phyloP scores from a whole-genome alignment of 2,113 vertebrate genomes.

The Tinamus guttatus region DNA sequence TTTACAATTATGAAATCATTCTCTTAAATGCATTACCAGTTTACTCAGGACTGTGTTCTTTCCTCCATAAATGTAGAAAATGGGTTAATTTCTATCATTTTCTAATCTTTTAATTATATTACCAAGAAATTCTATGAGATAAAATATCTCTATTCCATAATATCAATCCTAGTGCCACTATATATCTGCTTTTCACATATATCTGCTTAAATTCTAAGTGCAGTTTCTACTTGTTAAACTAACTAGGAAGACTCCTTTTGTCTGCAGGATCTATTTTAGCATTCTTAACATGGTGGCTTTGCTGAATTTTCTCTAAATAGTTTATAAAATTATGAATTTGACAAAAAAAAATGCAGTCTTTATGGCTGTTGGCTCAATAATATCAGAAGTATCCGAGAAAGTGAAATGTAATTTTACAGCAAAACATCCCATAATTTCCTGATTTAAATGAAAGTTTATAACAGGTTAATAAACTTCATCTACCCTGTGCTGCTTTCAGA shows the following conservation, averaged over 20 bases:
- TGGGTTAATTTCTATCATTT: rapidly evolving
- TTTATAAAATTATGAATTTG: background rate
- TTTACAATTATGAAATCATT: background rate
- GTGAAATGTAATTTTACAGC: background rate
- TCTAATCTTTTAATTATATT: background rate
- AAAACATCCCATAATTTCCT: background rate
- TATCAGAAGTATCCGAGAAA: background rate
- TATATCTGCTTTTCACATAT: background rate
- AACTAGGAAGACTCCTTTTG: background rate
- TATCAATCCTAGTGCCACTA: background rate
- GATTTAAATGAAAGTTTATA: background rate
- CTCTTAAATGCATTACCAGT: background rate
- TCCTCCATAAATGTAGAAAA: background rate
- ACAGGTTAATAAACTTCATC: background rate
- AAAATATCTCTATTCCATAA: background rate
- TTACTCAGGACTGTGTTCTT: background rate
- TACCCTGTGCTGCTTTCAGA: background rate
- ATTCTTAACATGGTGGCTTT: background rate
- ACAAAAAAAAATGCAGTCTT: background rate
- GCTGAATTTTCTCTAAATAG: background rate
- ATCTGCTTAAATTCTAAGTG: background rate
- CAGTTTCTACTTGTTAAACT: background rate
- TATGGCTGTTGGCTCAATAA: background rate
- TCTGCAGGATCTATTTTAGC: background rate
- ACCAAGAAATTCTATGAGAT: background rate